Conservation (phyloP, 2,113 vertebrate genomes). For the Mesembrinibis cayennensis region DNA sequence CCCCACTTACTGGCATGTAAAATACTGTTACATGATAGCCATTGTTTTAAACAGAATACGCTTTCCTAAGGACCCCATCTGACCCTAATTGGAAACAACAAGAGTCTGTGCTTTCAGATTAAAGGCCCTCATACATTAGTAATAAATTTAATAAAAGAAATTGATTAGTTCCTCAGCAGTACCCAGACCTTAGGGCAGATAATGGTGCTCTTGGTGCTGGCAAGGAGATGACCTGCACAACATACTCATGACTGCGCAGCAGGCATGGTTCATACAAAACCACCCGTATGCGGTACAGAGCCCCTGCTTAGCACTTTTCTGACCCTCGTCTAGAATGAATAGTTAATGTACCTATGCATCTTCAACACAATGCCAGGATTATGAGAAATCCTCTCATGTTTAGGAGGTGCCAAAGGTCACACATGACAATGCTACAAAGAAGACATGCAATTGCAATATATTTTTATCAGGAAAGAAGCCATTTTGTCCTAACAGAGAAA, state of each 20-base stretch:
- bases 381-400: not conserved
- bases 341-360: not conserved
- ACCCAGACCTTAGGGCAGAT: not conserved
- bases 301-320: not conserved
- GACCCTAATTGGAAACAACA: not conserved
- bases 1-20: accelerated
- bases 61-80: not conserved
- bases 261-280: not conserved
- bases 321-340: not conserved
- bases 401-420: not conserved
- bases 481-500: not conserved
- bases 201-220: not conserved
- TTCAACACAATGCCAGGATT: not conserved
- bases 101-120: not conserved
- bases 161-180: not conserved
- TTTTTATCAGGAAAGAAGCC: not conserved
- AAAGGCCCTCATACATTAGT: not conserved
- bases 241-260: not conserved
- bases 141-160: not conserved
- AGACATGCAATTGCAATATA: accelerated
- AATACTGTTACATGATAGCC: accelerated
- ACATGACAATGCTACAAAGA: not conserved
- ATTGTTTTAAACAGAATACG: not conserved
- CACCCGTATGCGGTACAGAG: not conserved
- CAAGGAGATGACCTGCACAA: not conserved